Evolutionary conservation across 2,113 vertebrate species (phyloP), one percentile per base, ranked within the genome.

Genomic region (Dendrocopos noguchii): DNA sequence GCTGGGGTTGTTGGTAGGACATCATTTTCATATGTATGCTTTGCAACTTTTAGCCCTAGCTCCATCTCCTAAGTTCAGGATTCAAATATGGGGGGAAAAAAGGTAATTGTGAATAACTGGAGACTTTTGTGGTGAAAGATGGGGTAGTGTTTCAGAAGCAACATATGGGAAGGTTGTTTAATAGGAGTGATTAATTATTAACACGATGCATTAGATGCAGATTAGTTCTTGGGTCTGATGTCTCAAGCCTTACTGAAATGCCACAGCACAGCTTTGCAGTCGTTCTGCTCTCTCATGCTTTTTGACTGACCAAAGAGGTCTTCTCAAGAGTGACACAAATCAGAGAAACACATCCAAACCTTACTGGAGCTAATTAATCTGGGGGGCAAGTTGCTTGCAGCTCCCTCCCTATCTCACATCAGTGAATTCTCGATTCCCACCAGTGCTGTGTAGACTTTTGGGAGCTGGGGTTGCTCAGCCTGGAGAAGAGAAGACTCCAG

Each of bases 211-310:
- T 83, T 68, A 68, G 87, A 64, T 86, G 44, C n/a, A 88, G 61
- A 84, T 84, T 90, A 75, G n/a, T 68, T 85, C 76, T 67, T 90
- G 89, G 82, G 89, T 92, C 42, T 83, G 57, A 46, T 78, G 44
- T 92, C 55, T 91, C 1, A 52, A 85, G 72, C 56, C 94, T 75
- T 82, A 33, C 55, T 66, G 57, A 46, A 88, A 80, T 47, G 34
- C 29, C 71, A 71, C 66, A 87, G 53, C 22, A 39, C 15, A 31
- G 13, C 71, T 91, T 61, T 50, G 57, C 22, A 46, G 57, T 80
- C 77, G 34, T 46, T 85, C n/a, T 59, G 9, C 57, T 82, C n/a
- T n/a, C 31, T 82, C 16, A 1, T 44, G 39, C 65, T 80, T 94
- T n/a, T 90, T 20, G 18, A 78, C 33, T 10, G 21, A 59, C 42